phyloP scores from a whole-genome alignment of 2,797 vertebrate genomes.

The Pipistrellus pipistrellus region DNA sequence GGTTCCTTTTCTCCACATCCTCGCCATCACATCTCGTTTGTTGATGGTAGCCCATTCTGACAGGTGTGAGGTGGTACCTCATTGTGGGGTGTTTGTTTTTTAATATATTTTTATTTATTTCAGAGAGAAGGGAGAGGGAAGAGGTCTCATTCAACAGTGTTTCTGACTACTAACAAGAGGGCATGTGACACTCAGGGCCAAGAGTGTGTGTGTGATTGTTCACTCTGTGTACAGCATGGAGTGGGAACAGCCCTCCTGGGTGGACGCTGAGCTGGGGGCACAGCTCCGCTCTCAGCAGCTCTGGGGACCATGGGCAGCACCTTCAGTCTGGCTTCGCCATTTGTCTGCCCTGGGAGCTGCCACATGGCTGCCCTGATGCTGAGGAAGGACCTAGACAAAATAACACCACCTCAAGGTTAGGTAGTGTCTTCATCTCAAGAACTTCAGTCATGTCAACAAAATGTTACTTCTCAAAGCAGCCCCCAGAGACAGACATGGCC shows the following conservation, averaged over 20 bases:
- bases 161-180: conserved; percentile 7
- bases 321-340: background rate
- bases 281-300: background rate
- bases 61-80: no score
- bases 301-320: background rate
- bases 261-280: background rate
- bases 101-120: no score
- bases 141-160: background rate
- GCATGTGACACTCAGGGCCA: background rate
- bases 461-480: conserved; percentile 2
- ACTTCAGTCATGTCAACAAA: conserved; percentile 11
- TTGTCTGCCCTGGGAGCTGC: background rate
- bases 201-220: background rate
- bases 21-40: no score
- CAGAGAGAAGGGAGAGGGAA: no score
- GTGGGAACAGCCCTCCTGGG: no score
- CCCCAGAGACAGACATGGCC: conserved; percentile 14
- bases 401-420: background rate
- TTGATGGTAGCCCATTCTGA: no score
- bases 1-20: no score
- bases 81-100: no score
- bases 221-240: background rate
- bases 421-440: background rate
- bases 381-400: background rate
- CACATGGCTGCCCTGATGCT: background rate